A percentile compares a stretch with the other conserved stretches of the same genome.
phyloP scores from a whole-genome alignment of 2,888 invertebrate species.

The Hydrotaea cyrtoneurina region DNA sequence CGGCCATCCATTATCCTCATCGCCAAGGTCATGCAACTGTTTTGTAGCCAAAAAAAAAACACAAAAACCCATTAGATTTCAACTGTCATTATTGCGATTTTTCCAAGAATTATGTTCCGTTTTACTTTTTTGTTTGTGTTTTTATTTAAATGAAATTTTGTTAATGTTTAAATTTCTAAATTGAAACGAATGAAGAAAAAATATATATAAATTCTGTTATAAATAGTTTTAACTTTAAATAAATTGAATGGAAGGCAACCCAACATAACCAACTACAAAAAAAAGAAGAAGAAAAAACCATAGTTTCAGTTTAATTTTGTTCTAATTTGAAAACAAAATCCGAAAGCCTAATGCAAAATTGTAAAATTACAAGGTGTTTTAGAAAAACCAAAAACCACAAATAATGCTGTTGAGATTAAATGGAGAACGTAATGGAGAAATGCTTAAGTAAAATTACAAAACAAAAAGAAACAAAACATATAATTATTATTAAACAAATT shows the following conservation, averaged over 20 bases:
- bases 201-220: background rate
- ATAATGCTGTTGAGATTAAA: constrained; percentile 51
- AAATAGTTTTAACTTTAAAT: constrained; percentile 20
- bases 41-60: background rate
- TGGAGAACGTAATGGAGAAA: constrained; percentile 10
- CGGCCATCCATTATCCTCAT: background rate
- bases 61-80: background rate
- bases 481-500: constrained; percentile 44
- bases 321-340: background rate
- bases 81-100: constrained; percentile 30
- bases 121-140: background rate
- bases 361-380: background rate
- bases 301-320: no score
- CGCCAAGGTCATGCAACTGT: background rate
- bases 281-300: background rate
- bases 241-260: background rate
- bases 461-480: constrained; percentile 49
- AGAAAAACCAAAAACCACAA: background rate
- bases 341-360: background rate
- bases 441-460: constrained; percentile 34
- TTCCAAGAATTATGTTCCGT: constrained; percentile 9
- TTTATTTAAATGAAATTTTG: constrained; percentile 24
- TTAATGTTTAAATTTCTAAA: constrained; percentile 33
- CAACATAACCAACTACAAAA: no score
- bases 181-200: background rate